Percentiles rank a stretch among this genome's conserved stretches.
Conservation (phyloP, 2,888 invertebrate genomes). For the Linyphia triangularis region DNA sequence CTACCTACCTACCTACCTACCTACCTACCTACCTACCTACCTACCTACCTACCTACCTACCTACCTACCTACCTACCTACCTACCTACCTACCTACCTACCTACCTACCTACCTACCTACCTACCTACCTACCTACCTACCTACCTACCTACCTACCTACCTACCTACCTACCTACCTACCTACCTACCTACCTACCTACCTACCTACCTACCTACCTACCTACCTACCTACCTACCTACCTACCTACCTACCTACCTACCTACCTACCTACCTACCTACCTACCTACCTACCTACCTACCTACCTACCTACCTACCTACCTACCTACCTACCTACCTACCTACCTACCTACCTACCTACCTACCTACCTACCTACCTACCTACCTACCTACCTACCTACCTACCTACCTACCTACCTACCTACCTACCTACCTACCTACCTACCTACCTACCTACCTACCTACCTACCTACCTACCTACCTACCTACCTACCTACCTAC, state of each 20-base stretch:
- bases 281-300: not conserved
- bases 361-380: too few species aligned
- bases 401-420: too few species aligned
- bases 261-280: not conserved
- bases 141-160: not conserved
- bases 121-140: not conserved
- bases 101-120: not conserved
- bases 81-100: not conserved
- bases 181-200: not conserved
- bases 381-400: too few species aligned
- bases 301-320: not conserved
- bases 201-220: not conserved
- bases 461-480: not conserved
- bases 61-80: not conserved
- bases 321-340: too few species aligned
- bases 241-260: not conserved
- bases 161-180: not conserved
- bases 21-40: not conserved
- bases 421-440: not conserved
- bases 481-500: not conserved
- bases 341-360: too few species aligned
- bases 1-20: not conserved
- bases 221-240: not conserved
- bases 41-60: not conserved
- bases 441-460: not conserved